Base-by-base conservation (phyloP, 2,797 vertebrate genomes). In the Knipowitschia caucasica region DNA sequence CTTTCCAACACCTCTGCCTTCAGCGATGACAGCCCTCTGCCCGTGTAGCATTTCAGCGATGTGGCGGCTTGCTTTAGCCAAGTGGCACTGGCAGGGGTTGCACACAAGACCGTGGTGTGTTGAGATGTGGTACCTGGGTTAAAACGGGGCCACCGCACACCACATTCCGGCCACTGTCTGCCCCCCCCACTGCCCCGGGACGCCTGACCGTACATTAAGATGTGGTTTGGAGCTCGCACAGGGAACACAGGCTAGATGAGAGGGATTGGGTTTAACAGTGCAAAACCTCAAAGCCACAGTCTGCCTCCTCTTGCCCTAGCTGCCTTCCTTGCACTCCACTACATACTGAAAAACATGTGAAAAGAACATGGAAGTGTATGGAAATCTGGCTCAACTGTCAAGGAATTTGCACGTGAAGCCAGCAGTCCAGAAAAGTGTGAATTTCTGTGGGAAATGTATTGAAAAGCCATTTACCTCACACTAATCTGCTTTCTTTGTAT, bases 151-250 rank as follows among this genome's bases (percentile, higher is more conserved):
- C 26, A 42, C 64, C 14, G 75, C 68, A 65, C 79, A 75, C 54
- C 74, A 69, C 73, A 57, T 76, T 68, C 75, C 70, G 71, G 65
- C 76, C 63, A 45, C 83, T 77, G 78, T 76, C 78, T 73, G 73
- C 80, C 71, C 72, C 81, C n/a, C 72, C 81, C 70, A 77, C 85
- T n/a, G 30, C 83, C 83, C 71, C 54, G 72, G 79, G 85, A 84
- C 9, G 78, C 77, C 77, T 71, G 78, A 75, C 83, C 81, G 80
- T 85, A 84, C 82, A 77, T 86, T 87, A 81, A 88, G 83, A 87
- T 85, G 84, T 84, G 86, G 84, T 86, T 77, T 81, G 78, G 79
- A 82, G 77, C 64, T 74, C 80, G 83, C 81, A 73, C 71, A 78
- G 69, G 72, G 73, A 85, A 79, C 83, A 85, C 80, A 70, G 75